Conservation (phyloP, 2,888 invertebrate genomes). For the Chymomyza procnemis region DNA sequence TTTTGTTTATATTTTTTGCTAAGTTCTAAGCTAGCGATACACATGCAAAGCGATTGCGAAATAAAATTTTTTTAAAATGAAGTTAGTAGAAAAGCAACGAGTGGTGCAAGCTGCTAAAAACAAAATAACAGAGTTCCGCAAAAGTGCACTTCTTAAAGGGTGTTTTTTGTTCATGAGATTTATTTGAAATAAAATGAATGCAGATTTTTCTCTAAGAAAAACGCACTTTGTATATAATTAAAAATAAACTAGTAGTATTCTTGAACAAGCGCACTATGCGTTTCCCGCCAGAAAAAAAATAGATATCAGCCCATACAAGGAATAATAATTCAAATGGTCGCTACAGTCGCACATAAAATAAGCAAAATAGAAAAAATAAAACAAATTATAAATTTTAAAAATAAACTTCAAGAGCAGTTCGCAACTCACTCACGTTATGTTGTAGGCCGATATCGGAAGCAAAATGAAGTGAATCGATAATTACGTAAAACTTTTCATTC, state of each 20-base stretch:
- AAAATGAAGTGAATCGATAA: slow-evolving; percentile 96
- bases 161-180: no score
- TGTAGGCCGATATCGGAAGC: slow-evolving; percentile 92
- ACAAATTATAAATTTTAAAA: slow-evolving; percentile 17
- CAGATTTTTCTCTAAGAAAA: no score
- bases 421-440: slow-evolving; percentile 88
- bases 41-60: slow-evolving; percentile 14
- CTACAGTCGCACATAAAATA: slow-evolving; percentile 3
- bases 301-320: slow-evolving; percentile 14
- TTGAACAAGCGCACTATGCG: no score
- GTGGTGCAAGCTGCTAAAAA: background rate
- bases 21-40: background rate
- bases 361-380: slow-evolving; percentile 24
- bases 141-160: background rate
- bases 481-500: slow-evolving; percentile 96
- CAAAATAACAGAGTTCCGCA: background rate
- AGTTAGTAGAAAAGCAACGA: background rate
- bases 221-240: no score
- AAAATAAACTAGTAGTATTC: no score
- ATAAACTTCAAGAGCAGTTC: slow-evolving; percentile 10
- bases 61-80: background rate
- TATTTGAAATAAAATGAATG: no score
- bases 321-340: no score
- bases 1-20: background rate
- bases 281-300: background rate